These are phyloP conservation scores for Daboia siamensis DNA, from an alignment of 2,113 vertebrate genomes.

Conservation along the genomic window DNA sequence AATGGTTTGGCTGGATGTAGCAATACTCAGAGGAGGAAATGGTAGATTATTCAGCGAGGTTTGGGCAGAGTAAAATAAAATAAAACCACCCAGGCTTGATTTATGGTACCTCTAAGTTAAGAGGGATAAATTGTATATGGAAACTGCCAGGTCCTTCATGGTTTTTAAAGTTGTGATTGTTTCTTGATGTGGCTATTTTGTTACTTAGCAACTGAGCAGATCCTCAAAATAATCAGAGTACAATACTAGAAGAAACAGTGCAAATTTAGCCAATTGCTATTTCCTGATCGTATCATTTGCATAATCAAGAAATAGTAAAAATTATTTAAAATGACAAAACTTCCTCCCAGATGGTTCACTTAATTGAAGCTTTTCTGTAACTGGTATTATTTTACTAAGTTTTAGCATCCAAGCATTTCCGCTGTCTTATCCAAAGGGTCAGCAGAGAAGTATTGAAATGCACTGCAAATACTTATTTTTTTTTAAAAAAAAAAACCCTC, in stretches of 20 bases:
- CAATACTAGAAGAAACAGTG: not conserved
- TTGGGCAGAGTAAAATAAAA: constrained; percentile 10
- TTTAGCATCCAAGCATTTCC: not conserved
- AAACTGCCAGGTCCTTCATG: constrained; percentile 4
- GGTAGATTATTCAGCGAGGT: not conserved
- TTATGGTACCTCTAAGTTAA: constrained; percentile 23
- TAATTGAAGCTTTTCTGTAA: not conserved
- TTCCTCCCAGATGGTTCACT: not conserved
- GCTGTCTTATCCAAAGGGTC: not conserved
- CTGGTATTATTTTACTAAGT: not conserved
- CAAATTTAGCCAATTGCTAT: not conserved
- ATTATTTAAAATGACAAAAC: not conserved
- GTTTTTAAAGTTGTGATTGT: constrained; percentile 6
- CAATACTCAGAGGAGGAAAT: constrained; percentile 11
- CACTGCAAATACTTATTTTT: not conserved
- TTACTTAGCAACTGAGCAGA: constrained; percentile 7
- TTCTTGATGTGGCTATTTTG: constrained; percentile 14
- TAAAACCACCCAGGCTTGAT: constrained; percentile 22
- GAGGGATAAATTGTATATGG: constrained; percentile 24
- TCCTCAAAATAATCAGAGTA: constrained; percentile 31
- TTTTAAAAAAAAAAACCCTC: not conserved
- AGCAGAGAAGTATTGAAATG: not conserved
- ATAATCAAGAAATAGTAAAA: not conserved
- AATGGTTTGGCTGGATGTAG: not conserved
- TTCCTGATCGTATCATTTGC: not conserved